Conservation (phyloP, 2,888 invertebrate genomes). For the Altica lythri region DNA sequence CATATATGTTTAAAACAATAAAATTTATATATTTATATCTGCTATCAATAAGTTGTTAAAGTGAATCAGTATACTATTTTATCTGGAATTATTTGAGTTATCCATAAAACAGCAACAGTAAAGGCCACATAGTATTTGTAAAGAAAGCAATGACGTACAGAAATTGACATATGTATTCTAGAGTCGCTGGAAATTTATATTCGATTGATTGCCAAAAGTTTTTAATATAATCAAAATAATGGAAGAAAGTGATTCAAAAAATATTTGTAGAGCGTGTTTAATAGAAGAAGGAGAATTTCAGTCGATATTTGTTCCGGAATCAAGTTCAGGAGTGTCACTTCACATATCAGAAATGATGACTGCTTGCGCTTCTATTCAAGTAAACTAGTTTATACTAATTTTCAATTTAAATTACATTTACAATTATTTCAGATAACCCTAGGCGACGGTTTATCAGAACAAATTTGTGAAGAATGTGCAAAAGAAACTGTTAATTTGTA, state of each 20-base stretch:
- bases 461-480: slow-evolving; percentile 63
- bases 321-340: slow-evolving; percentile 46
- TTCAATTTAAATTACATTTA: slow-evolving; percentile 7
- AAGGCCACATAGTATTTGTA: too few species aligned
- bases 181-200: slow-evolving; percentile 34
- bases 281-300: slow-evolving; percentile 52
- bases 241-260: slow-evolving; percentile 45
- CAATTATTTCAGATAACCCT: slow-evolving; percentile 49
- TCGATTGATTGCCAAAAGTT: slow-evolving; percentile 52
- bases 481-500: slow-evolving; percentile 60
- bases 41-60: too few species aligned
- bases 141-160: too few species aligned
- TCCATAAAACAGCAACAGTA: too few species aligned
- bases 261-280: slow-evolving; percentile 54
- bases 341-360: slow-evolving; percentile 56
- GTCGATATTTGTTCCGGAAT: slow-evolving; percentile 52
- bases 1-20: too few species aligned
- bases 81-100: too few species aligned
- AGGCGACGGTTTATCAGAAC: slow-evolving; percentile 66
- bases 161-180: too few species aligned
- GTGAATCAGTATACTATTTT: too few species aligned
- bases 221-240: slow-evolving; percentile 38
- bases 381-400: slow-evolving; percentile 36
- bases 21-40: too few species aligned
- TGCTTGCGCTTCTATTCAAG: slow-evolving; percentile 54